Evolutionary conservation across 23 tunicate species (phyloP), one percentile per base, ranked within the genome.

Genomic region (Ciona savignyi): DNA sequence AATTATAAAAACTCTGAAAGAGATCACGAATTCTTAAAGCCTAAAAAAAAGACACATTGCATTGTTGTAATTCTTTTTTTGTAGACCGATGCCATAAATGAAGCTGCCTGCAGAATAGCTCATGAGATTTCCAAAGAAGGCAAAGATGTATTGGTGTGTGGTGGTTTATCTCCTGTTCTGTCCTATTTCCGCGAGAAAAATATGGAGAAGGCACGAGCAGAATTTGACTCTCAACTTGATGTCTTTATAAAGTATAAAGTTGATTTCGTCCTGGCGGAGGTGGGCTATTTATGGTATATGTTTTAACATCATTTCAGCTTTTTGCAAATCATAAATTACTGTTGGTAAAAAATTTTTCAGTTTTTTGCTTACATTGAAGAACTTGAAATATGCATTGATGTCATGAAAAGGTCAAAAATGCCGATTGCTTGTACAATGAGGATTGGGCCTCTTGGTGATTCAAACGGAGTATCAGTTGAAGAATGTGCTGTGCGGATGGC

Each of bases 401-500:
- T 73, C 34, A 79, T 84, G 86, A 90, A 83, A 61, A 77, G 76
- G 63, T 19, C 82, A 9, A 60, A 70, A 29, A 67, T 51, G 23
- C 97, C 97, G 25, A 67, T 90, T 0, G 90, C 80, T 23, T 69
- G 77, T 27, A 25, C 84, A 33, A 90, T 90, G 97, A 62, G 90
- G 62, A 75, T 84, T 32, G 97, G 97, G 23, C 76, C 77, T 1
- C 3, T 35, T 11, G 97, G 97, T 4, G 90, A 84, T 34, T 63
- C 24, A 0, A 71, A 70, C 42, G 97, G 97, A 6, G 72, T 79
- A 6, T 69, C 90, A 22, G 82, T 79, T 2, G 97, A 90, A 32
- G 97, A 90, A 74, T 90, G 97, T 65, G 90, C 97, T 2, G 35
- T 90, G 15, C 62, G 90, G 62, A 79, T 90, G 97, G 97, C 97